Conservation (phyloP, 2,797 vertebrate species). For the Phylloscopus collybita region DNA sequence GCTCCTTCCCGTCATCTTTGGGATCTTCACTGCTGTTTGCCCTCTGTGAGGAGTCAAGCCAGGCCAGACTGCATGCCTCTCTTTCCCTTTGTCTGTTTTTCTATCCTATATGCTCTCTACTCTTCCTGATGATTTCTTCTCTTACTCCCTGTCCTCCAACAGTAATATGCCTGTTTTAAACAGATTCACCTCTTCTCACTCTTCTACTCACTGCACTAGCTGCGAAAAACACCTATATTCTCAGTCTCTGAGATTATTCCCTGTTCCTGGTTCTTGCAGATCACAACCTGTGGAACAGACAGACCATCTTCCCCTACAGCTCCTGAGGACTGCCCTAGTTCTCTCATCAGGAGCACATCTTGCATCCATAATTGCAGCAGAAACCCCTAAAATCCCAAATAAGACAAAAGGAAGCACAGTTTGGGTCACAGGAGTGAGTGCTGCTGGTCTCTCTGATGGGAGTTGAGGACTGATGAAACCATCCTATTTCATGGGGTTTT, state of each 20-base stretch:
- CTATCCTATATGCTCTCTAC: background rate
- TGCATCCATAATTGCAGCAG: background rate
- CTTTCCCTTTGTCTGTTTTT: background rate
- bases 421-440: background rate
- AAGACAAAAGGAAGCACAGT: background rate
- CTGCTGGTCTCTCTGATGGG: background rate
- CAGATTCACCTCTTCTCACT: background rate
- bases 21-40: background rate
- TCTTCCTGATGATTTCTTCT: background rate
- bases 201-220: background rate
- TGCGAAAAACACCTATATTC: fast-evolving
- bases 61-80: background rate
- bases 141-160: background rate
- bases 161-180: background rate
- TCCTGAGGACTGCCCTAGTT: background rate
- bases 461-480: background rate
- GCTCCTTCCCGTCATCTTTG: background rate
- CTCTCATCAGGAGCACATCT: background rate
- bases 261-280: background rate
- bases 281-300: background rate
- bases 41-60: fast-evolving
- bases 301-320: fast-evolving
- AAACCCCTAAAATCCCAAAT: background rate
- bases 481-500: background rate
- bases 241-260: background rate